Conservation (phyloP, 1,140 invertebrate species). For the Trachymyrmex septentrionalis region DNA sequence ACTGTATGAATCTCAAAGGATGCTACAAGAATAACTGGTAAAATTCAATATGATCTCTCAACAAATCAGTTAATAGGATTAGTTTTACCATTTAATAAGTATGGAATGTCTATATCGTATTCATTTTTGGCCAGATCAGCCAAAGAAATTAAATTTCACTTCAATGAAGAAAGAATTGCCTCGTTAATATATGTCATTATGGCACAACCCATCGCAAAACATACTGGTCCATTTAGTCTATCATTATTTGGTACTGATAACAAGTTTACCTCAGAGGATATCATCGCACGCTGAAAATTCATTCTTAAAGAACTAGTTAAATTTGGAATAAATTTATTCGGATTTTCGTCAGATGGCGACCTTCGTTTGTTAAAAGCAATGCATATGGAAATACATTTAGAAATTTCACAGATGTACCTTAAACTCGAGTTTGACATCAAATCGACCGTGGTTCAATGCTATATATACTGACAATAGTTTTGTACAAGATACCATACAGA, state of each 20-base stretch:
- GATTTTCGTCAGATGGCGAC: background rate
- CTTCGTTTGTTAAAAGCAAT: slow-evolving; percentile 1
- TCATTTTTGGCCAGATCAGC: background rate
- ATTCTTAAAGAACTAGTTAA: background rate
- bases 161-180: background rate
- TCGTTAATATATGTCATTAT: background rate
- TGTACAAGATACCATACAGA: background rate
- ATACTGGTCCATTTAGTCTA: background rate
- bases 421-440: background rate
- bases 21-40: background rate
- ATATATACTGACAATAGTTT: background rate
- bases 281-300: background rate
- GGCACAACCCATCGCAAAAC: background rate
- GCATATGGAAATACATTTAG: background rate
- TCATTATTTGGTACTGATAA: background rate
- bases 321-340: background rate
- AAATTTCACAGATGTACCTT: background rate
- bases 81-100: background rate
- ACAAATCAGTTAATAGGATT: background rate
- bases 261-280: background rate
- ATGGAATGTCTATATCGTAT: background rate
- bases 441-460: background rate
- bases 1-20: background rate
- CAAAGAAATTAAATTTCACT: background rate
- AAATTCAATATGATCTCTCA: background rate